Conservation (phyloP, 2,888 invertebrate species). For the Drosophila pseudotalamancana region DNA sequence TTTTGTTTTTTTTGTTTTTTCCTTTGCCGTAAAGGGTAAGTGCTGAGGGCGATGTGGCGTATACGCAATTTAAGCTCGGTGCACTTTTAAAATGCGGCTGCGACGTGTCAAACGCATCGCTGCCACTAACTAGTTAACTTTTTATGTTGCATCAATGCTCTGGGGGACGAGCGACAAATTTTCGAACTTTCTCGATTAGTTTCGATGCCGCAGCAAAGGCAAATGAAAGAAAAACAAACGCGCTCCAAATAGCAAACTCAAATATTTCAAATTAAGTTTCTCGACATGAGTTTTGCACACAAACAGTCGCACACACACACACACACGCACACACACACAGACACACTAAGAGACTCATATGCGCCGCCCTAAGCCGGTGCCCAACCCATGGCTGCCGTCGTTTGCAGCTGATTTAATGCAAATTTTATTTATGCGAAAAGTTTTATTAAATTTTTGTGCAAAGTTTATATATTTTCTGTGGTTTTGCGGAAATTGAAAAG, state of each 20-base stretch:
- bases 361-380: constrained; percentile 52
- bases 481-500: constrained; percentile 82
- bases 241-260: constrained; percentile 74
- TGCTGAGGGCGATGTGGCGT: constrained; percentile 49
- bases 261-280: constrained; percentile 79
- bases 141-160: constrained; percentile 61
- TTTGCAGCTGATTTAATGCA: constrained; percentile 82
- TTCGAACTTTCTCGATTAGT: constrained; percentile 80
- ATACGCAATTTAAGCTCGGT: constrained; percentile 51
- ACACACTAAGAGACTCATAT: constrained; percentile 33
- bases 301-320: constrained; percentile 31
- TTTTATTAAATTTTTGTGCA: constrained; percentile 82
- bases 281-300: constrained; percentile 74
- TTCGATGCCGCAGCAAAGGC: constrained; percentile 63
- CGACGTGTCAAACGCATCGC: constrained; percentile 49
- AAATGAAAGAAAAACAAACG: constrained; percentile 64
- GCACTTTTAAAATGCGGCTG: constrained; percentile 29
- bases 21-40: no score
- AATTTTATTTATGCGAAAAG: constrained; percentile 83
- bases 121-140: constrained; percentile 59
- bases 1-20: no score
- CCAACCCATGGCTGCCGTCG: constrained; percentile 45
- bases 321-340: constrained; percentile 18
- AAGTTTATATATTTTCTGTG: constrained; percentile 81
- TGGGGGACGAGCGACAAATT: constrained; percentile 59